Evolutionary conservation across 2,888 invertebrate species (phyloP).

Genomic region (Cyaniris semiargus): DNA sequence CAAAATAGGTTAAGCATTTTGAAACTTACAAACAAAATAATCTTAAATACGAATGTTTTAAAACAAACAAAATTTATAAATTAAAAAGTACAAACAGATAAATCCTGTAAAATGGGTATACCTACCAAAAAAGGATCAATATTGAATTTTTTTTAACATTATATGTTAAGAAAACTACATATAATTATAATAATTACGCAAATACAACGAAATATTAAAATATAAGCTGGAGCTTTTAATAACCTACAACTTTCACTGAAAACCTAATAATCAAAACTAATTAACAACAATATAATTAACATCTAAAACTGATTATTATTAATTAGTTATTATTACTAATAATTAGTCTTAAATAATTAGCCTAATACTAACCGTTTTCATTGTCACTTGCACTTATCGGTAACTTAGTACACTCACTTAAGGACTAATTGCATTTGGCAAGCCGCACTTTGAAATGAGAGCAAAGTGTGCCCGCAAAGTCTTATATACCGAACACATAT

Average conservation of each 20-base stretch:
- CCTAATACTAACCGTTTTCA: slow-evolving; percentile 62
- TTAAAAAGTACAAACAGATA: neutral
- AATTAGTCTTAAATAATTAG: neutral
- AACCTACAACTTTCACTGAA: neutral
- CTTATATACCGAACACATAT: slow-evolving; percentile 79
- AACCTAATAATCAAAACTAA: neutral
- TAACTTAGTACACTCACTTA: slow-evolving; percentile 37
- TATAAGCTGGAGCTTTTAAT: neutral
- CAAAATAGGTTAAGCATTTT: neutral
- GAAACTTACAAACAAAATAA: too few species aligned
- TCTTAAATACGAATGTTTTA: too few species aligned
- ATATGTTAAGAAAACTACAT: neutral
- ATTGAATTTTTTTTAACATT: too few species aligned
- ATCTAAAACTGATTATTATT: too few species aligned
- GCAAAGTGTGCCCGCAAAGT: slow-evolving; percentile 71
- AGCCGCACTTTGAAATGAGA: slow-evolving; percentile 78
- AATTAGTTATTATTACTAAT: neutral
- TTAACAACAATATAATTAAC: neutral
- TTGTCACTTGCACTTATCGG: slow-evolving; percentile 46
- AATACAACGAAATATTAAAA: neutral
- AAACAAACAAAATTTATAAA: too few species aligned
- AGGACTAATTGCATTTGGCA: slow-evolving; percentile 65
- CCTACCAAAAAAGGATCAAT: too few species aligned
- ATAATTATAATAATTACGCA: neutral
- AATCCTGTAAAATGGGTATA: too few species aligned